Conservation (phyloP, 2,888 invertebrate genomes). For the Escarpia spicata region DNA sequence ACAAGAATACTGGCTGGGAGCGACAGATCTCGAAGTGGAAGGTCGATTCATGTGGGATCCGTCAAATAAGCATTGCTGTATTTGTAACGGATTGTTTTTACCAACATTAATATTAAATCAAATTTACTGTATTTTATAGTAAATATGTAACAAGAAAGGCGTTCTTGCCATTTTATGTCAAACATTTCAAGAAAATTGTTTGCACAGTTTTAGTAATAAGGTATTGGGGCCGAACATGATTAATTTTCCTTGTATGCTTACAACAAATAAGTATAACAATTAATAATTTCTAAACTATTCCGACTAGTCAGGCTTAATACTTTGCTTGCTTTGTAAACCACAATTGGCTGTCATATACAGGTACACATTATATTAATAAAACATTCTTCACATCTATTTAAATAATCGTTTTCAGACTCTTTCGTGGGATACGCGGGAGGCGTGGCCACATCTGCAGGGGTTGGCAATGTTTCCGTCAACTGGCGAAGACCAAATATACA, state of each 20-base stretch:
- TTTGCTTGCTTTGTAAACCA: neutral
- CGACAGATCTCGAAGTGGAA: neutral
- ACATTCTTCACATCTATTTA: neutral
- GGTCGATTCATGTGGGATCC: neutral
- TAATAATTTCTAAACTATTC: neutral
- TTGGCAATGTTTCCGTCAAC: too few relatives aligned
- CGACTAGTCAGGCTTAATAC: neutral
- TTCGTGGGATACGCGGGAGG: neutral
- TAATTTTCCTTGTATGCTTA: too few relatives aligned
- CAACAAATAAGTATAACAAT: too few relatives aligned
- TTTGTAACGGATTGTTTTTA: neutral
- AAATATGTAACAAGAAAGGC: neutral
- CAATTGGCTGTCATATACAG: neutral
- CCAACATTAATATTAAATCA: neutral
- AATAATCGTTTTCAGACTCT: neutral
- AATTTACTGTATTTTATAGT: neutral
- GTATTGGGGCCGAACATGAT: too few relatives aligned
- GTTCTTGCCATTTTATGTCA: too few relatives aligned
- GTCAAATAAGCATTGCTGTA: neutral
- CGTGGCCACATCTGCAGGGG: too few relatives aligned
- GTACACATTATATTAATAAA: neutral
- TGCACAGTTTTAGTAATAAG: too few relatives aligned
- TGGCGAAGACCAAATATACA: too few relatives aligned
- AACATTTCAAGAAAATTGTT: too few relatives aligned
- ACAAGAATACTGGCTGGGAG: slow-evolving; percentile 16